These are phyloP conservation scores for Psammodynastes pulverulentus DNA, from an alignment of 2,113 vertebrate genomes.

Conservation along the genomic window DNA sequence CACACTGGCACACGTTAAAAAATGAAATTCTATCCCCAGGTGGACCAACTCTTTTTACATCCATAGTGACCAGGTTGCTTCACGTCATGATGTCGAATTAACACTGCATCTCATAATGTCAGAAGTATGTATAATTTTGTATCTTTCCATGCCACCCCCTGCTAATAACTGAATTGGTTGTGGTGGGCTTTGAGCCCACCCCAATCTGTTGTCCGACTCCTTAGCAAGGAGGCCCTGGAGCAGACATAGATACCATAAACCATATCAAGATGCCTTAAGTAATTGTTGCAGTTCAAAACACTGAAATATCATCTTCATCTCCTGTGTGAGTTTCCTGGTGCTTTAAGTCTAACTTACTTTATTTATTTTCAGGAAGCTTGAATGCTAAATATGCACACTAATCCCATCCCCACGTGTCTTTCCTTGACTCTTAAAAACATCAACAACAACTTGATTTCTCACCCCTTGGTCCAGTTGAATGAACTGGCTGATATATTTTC, in stretches of 20 bases:
- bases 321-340: not conserved
- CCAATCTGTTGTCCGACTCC: too few relatives aligned
- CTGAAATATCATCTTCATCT: not conserved
- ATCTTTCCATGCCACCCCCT: too few relatives aligned
- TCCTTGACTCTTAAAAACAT: not conserved
- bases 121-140: too few relatives aligned
- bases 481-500: constrained; percentile 44
- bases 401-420: not conserved
- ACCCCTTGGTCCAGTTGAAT: constrained; percentile 2
- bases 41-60: too few relatives aligned
- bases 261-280: not conserved
- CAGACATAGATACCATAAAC: too few relatives aligned
- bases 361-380: not conserved
- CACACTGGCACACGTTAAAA: too few relatives aligned
- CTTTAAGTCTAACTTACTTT: not conserved
- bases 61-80: too few relatives aligned
- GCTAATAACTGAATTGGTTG: too few relatives aligned
- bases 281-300: not conserved
- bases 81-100: too few relatives aligned
- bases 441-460: not conserved
- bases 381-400: not conserved
- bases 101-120: too few relatives aligned
- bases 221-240: too few relatives aligned
- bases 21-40: not conserved
- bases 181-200: too few relatives aligned